Evolutionary conservation across 1,140 invertebrate genomes (phyloP).

Genomic region (Paraescarpia echinospica): DNA sequence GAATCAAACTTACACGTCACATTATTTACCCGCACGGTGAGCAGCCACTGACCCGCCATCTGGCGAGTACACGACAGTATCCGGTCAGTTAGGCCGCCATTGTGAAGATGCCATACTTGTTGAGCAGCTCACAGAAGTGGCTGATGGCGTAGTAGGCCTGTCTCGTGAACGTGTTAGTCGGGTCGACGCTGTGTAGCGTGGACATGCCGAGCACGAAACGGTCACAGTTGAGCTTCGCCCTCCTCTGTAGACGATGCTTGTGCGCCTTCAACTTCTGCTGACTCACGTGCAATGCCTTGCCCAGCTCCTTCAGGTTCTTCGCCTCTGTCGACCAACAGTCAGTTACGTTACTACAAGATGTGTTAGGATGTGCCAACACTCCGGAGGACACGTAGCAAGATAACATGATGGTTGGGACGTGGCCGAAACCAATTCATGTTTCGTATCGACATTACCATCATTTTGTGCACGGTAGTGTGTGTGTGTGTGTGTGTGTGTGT

Average conservation of each 20-base stretch:
- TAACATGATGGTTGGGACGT: neutral
- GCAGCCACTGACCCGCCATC: neutral
- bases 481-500: too few relatives aligned
- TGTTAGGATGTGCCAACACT: too few relatives aligned
- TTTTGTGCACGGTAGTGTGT: too few relatives aligned
- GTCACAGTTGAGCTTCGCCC: neutral
- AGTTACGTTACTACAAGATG: neutral
- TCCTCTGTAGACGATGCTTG: neutral
- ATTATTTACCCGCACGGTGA: too few relatives aligned
- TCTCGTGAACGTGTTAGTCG: neutral
- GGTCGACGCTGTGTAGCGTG: neutral
- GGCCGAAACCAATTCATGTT: neutral
- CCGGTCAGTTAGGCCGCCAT: neutral
- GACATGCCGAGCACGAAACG: neutral
- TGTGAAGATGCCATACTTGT: neutral
- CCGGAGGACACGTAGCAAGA: too few relatives aligned
- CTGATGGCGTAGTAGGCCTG: neutral
- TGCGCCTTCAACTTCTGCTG: neutral
- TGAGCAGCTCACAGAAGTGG: neutral
- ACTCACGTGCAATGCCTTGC: neutral
- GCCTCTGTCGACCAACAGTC: neutral
- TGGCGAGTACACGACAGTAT: neutral
- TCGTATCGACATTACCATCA: neutral
- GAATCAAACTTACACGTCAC: too few relatives aligned
- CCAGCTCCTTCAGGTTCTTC: neutral